Evolutionary conservation across 2,888 invertebrate genomes (phyloP), one percentile per base, ranked within the genome.

Genomic region (Hydriomena furcata): DNA sequence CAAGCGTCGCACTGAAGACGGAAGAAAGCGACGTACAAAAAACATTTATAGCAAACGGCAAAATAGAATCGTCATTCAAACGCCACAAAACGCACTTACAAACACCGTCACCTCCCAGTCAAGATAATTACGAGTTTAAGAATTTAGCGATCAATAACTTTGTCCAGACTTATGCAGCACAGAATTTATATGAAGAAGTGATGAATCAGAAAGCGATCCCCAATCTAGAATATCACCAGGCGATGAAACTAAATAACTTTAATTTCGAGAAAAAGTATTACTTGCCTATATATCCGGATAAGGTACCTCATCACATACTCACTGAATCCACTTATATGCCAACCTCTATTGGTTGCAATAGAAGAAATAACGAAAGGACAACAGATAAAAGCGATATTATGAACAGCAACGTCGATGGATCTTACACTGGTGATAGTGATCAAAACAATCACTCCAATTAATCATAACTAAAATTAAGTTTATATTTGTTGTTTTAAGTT

Each of bases 51-150:
- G 52, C 61, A 5, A 73, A 72, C 24, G 52, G 60, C 4, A 65
- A 69, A 47, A 25, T 68, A 7, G 63, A 72, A 17, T 45, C 51
- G 4, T 37, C 66, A 0, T 71, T 56, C 53, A 73, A 76, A 58
- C 55, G 55, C 2, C 60, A 57, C 24, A 48, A 57, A 17, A 61
- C 57, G 59, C 11, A 44, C 44, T 20, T 11, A 27, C n/a, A 17
- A 17, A 17, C 55, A 27, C 58, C 57, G 28, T 17, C 60, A 27
- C 24, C 58, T 4, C 57, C 32, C 1, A 77, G 73, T 58, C 63
- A 68, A 44, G 71, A 74, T 41, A 80, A 76, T 36, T 82, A 79
- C 53, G 71, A 84, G 30, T 79, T 81, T 8, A 81, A 82, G 61
- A 79, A 81, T 46, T 66, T 81, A 41, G 73, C 71, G 6, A 81